Evolutionary conservation across 2,888 invertebrate species (phyloP).

Genomic region (Dendrolimus houi): DNA sequence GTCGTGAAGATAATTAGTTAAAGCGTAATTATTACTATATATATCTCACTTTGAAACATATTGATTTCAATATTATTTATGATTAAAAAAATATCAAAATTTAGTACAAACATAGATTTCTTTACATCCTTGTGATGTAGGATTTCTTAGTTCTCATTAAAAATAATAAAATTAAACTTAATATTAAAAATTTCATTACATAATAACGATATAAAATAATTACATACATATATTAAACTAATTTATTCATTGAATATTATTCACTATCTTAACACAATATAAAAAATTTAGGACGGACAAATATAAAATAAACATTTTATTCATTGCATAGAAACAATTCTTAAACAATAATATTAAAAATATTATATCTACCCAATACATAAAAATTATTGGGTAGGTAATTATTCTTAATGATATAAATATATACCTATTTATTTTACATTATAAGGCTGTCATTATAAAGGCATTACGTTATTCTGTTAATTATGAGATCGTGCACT

Average conservation of each 20-base stretch:
- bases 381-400: not conserved
- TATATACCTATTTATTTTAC: not conserved
- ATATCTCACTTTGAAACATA: no score
- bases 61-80: no score
- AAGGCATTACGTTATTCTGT: not conserved
- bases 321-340: not conserved
- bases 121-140: no score
- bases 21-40: no score
- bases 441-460: not conserved
- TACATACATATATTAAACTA: no score
- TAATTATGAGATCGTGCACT: not conserved
- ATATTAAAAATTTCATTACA: no score
- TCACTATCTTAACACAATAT: conserved; percentile 4
- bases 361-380: not conserved
- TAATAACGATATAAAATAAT: no score
- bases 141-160: no score
- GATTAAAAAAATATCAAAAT: no score
- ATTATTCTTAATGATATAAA: not conserved
- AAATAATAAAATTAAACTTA: no score
- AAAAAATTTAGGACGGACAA: conserved; percentile 4
- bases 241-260: not conserved
- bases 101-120: no score
- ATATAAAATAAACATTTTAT: not conserved
- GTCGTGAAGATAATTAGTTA: no score
- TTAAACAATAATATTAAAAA: not conserved